Base-by-base conservation (phyloP, 2,888 invertebrate genomes). In the Drosophila neutralis region DNA sequence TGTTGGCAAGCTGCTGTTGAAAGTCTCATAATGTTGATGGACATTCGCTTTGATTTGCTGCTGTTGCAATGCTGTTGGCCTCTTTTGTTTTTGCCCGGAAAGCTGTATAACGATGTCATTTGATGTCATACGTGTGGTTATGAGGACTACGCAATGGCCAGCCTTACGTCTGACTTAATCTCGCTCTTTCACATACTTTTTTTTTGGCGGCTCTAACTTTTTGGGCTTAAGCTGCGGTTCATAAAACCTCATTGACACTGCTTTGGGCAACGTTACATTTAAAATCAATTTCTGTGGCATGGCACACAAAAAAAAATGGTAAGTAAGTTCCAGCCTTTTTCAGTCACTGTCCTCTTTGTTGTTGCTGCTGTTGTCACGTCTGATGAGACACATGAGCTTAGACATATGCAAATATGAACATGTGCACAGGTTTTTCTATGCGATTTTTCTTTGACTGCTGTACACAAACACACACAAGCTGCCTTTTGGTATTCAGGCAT, bases 1-100 rank as follows among this genome's bases (percentile, higher is more conserved):
- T 58, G 58, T 29, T 68, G 67, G 58, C 73, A 72, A 57, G 54
- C 64, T 69, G 69, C 67, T 80, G 80, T 69, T 76, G 68, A 79
- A 79, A 82, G 73, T 76, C 90, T 73, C 90, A 83, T 87, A 88
- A 90, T 77, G 89, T 78, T 90, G 87, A 90, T 82, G 87, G 90
- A 90, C 90, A 90, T 76, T 79, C 89, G 76, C 90, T 90, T 87
- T 87, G 87, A 87, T 88, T 90, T 90, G 81, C 76, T 74, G 61
- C 56, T 62, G 52, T 56, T 69, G 69, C 45, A 36, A 31, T 64
- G 68, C 58, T 72, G 71, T 75, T 65, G 57, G 64, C 62, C 58
- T 56, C 76, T 80, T 74, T 67, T 85, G 57, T 51, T 73, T 80
- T 69, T 69, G 66, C 56, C 75, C 51, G 68, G 65, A 82, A 73